Conservation (phyloP, 2,888 invertebrate genomes). For the Ceratothoa steindachneri region DNA sequence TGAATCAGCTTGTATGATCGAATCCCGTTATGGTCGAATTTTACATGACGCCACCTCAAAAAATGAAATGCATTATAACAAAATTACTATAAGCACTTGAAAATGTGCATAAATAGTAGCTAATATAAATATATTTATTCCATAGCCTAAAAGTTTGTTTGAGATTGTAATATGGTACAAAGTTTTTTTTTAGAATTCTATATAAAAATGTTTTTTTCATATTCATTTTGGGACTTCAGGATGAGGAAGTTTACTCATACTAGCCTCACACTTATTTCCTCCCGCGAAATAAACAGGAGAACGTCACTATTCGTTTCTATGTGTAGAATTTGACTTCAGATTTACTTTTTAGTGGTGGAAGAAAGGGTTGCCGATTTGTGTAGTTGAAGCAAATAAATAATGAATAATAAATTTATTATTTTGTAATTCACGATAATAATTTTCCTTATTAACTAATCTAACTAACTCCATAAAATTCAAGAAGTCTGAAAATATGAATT, state of each 20-base stretch:
- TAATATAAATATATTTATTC: too few relatives aligned
- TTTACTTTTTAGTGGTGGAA: neutral
- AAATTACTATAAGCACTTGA: too few relatives aligned
- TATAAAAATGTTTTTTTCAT: neutral
- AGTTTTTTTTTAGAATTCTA: too few relatives aligned
- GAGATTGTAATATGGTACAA: too few relatives aligned
- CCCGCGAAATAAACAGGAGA: neutral
- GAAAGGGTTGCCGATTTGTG: neutral
- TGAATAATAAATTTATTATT: neutral
- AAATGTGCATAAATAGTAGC: too few relatives aligned
- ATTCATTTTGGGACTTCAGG: neutral
- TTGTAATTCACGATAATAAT: neutral
- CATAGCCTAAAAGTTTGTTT: too few relatives aligned
- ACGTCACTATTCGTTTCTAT: slow-evolving; percentile 1
- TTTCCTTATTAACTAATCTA: too few relatives aligned
- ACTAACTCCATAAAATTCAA: too few relatives aligned
- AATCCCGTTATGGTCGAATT: slow-evolving; percentile 15
- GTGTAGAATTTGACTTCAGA: neutral
- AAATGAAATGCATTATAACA: neutral
- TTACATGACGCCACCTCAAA: neutral
- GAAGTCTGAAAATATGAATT: too few relatives aligned
- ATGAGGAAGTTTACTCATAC: slow-evolving; percentile 10
- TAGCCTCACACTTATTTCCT: slow-evolving; percentile 12
- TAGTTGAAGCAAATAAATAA: neutral
- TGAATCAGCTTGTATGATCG: slow-evolving; percentile 13